Base-by-base conservation (phyloP, 2,888 invertebrate species). In the Allacma fusca region DNA sequence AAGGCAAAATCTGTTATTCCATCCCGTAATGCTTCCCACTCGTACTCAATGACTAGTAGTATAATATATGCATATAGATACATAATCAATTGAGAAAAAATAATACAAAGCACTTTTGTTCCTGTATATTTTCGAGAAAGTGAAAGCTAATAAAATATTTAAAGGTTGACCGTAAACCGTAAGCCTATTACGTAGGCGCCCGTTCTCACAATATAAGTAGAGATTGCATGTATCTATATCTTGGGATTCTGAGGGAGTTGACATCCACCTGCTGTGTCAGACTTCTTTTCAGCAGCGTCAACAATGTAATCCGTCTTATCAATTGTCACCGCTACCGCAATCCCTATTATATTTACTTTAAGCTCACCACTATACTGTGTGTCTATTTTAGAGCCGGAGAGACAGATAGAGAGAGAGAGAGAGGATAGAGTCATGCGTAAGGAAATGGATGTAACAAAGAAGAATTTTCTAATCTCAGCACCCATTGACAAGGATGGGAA, bases 81-180 rank as follows among this genome's bases (percentile, higher is more conserved):
- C 50, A 50, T 50, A 50, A 50, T 50, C n/a, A 50, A 50, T 9
- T 50, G 50, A 50, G 50, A 50, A 5, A 50, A 50, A 13, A 50
- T 19, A 16, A 50, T 50, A 19, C 50, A 13, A 50, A 50, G 16
- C 19, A 50, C 50, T 2, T 50, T 50, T 12, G 50, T 16, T 50
- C 2, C 9, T 19, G 19, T 50, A 9, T 13, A 9, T 19, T 50
- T 50, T 13, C 50, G 50, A 50, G 57, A 62, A 28, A 77, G 40
- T 68, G 28, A 77, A 62, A 73, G 73, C 44, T 62, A 23, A 65
- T 64, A 28, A 73, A 73, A 65, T 71, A 71, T 71, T 71, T 71
- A 71, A 34, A 34, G 43, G n/a, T 21, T 21, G 28, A 2, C 21
- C 24, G 29, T 26, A 67, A 7, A 26, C 12, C 16, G 50, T 50